Conservation (phyloP, 1,140 invertebrate genomes). For the Habropoda laboriosa region DNA sequence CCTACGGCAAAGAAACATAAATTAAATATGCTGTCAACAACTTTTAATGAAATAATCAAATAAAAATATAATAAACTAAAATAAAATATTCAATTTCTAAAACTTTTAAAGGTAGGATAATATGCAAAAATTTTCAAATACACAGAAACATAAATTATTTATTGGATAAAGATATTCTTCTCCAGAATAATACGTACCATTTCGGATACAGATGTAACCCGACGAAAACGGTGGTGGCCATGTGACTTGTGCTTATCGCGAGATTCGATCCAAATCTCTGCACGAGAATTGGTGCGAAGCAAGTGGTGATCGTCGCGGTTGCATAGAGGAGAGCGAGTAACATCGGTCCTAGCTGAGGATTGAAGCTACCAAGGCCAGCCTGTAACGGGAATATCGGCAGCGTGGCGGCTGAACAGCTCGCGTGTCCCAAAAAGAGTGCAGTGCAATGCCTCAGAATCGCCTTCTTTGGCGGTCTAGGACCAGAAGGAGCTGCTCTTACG, state of each 20-base stretch:
- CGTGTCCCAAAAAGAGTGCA: conserved; percentile 83
- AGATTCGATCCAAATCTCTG: conserved; percentile 83
- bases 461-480: conserved; percentile 80
- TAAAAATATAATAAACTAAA: not conserved
- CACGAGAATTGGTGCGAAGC: conserved; percentile 82
- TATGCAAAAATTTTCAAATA: no score
- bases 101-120: no score
- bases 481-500: conserved; percentile 81
- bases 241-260: conserved; percentile 80
- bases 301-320: conserved; percentile 82
- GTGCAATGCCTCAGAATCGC: conserved; percentile 82
- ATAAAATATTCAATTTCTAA: not conserved
- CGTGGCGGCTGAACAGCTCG: conserved; percentile 84
- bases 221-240: conserved; percentile 83
- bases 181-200: conserved; percentile 79
- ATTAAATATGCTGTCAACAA: not conserved
- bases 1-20: conserved; percentile 54
- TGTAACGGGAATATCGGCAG: conserved; percentile 85
- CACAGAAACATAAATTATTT: no score
- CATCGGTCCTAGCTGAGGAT: conserved; percentile 81
- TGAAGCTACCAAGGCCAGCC: conserved; percentile 75
- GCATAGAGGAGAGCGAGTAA: conserved; percentile 82
- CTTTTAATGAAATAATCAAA: no score
- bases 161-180: not conserved
- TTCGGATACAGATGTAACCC: conserved; percentile 84